These are phyloP conservation scores for Periophthalmodon schlosseri DNA, from an alignment of 2,113 vertebrate genomes.

Conservation along the genomic window DNA sequence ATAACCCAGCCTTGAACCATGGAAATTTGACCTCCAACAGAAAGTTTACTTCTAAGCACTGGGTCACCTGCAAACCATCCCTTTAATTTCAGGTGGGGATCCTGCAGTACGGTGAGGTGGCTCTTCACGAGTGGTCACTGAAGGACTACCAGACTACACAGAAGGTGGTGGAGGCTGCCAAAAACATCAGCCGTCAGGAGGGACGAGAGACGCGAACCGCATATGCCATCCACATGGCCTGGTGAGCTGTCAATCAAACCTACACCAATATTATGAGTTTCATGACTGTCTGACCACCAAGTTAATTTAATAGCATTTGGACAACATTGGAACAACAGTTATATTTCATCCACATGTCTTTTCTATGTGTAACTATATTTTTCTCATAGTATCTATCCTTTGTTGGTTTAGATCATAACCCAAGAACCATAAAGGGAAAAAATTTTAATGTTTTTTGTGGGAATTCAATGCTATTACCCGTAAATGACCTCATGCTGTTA, in stretches of 20 bases:
- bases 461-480: neutral
- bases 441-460: neutral
- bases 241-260: slow-evolving; percentile 75
- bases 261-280: slow-evolving; percentile 3
- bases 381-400: neutral
- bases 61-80: neutral
- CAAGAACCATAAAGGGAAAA: neutral
- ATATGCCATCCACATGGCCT: slow-evolving; percentile 84
- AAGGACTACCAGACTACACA: slow-evolving; percentile 84
- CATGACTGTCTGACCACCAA: neutral
- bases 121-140: slow-evolving; percentile 89
- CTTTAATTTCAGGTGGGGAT: slow-evolving; percentile 84
- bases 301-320: neutral
- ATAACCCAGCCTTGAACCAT: neutral
- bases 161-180: slow-evolving; percentile 88
- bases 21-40: neutral
- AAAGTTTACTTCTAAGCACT: neutral
- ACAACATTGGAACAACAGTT: neutral
- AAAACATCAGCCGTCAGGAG: slow-evolving; percentile 91
- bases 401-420: slow-evolving; percentile 16
- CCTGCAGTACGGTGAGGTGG: slow-evolving; percentile 89
- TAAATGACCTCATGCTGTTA: neutral
- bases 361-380: slow-evolving; percentile 11
- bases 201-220: slow-evolving; percentile 92
- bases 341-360: neutral